A percentile compares a stretch with the other conserved stretches of the same genome.
Evolutionary conservation across 2,113 vertebrate species (phyloP).

Genomic region (Ictidomys tridecemlineatus): DNA sequence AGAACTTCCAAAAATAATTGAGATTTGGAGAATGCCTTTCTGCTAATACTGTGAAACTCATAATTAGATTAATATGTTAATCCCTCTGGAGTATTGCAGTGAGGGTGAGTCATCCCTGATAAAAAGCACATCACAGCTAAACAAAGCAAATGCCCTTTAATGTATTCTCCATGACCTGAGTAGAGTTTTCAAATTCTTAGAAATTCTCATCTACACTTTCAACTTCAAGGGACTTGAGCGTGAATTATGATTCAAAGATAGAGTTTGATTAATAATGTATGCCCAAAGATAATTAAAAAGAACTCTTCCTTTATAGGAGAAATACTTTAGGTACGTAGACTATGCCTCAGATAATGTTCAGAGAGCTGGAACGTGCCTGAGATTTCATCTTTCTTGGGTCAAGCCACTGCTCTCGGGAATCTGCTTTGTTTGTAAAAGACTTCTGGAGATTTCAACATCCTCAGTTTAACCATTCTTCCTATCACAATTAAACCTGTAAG

Average conservation of each 20-base stretch:
- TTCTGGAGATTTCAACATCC: not conserved
- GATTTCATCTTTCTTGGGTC: not conserved
- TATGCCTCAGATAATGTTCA: slow-evolving; percentile 28
- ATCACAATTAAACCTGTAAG: not conserved
- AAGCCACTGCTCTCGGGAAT: not conserved
- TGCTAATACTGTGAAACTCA: slow-evolving; percentile 50
- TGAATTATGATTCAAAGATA: slow-evolving; percentile 67
- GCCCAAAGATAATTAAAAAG: slow-evolving; percentile 67
- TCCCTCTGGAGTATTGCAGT: not conserved
- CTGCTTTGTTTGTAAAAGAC: slow-evolving; percentile 1
- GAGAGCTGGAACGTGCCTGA: not conserved
- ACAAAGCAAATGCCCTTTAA: slow-evolving; percentile 49
- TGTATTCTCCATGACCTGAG: not conserved
- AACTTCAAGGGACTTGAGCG: slow-evolving; percentile 19
- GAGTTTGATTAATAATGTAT: slow-evolving; percentile 67
- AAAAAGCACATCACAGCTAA: slow-evolving; percentile 19
- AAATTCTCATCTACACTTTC: slow-evolving; percentile 49
- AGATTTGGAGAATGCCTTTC: slow-evolving; percentile 41
- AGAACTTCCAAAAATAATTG: slow-evolving; percentile 73
- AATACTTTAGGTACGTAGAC: not conserved
- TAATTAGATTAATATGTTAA: slow-evolving; percentile 66
- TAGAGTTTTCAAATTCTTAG: slow-evolving; percentile 53
- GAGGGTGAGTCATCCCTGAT: not conserved
- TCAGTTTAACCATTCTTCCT: not conserved
- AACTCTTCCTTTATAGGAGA: slow-evolving; percentile 31